Evolutionary conservation across 1,140 invertebrate genomes (phyloP), one percentile per base, ranked within the genome.

Genomic region (Euborellia annulipes): DNA sequence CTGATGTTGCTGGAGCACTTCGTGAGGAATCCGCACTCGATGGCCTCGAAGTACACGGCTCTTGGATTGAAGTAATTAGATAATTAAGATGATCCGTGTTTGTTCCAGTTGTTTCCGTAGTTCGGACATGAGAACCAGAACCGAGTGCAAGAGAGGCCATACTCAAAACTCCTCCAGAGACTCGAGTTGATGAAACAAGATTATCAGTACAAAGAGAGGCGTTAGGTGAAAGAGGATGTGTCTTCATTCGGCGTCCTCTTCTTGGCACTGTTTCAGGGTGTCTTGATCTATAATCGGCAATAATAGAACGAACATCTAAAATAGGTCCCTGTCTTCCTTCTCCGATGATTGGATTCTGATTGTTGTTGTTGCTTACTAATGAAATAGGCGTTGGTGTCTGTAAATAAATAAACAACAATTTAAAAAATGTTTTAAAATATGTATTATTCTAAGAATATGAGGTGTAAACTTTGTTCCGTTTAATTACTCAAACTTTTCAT

Each of bases 231-330:
- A 44, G 43, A 1, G 41, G 39, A 16, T 9, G 46, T 27, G 39
- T 53, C 50, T 46, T 46, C 9, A 75, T 69, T 30, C 76, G 55
- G 30, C 73, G 62, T 3, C 76, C 74, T 58, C 79, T 67, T 50
- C 78, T 58, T 0, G 79, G 79, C 1, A 79, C 75, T 7, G 70
- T 64, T 51, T 82, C 78, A 0, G 79, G 79, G 61, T 82, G 77
- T 49, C 76, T 66, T 38, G 81, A 75, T 48, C 82, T 70, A 55
- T 85, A 83, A 60, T 85, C 82, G 1, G 81, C 82, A 55, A 88
- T 87, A 42, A 88, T 79, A 3, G 82, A 79, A 55, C 80, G 73
- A 9, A 87, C 83, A 59, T 85, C 80, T 37, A 85, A 72, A 20
- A 79, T 79, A 0, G 79, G 73, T 0, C 83, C 78, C 54, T 85